A percentile compares a stretch with the other conserved stretches of the same genome.
Conservation (phyloP, 2,888 invertebrate genomes). For the Parasteatoda lunata region DNA sequence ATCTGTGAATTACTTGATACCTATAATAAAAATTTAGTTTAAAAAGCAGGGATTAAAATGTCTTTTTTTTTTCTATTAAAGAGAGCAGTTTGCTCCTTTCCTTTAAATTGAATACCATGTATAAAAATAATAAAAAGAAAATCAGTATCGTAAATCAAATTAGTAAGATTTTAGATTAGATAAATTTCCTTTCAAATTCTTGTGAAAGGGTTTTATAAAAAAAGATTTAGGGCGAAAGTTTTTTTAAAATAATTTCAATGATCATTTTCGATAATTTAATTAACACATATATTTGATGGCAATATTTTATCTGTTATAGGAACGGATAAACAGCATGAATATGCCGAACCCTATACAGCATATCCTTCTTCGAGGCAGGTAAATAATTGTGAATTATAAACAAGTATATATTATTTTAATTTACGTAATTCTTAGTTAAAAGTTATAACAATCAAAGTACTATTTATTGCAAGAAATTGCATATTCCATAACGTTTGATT, state of each 20-base stretch:
- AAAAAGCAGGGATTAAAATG: no score
- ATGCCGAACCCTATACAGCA: slow-evolving; percentile 65
- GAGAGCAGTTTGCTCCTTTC: no score
- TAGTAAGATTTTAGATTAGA: not conserved
- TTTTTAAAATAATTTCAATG: no score
- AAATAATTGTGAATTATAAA: slow-evolving; percentile 12
- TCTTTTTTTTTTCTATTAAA: no score
- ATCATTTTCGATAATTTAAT: no score
- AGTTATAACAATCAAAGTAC: no score
- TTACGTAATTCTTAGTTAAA: no score
- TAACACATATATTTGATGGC: not conserved
- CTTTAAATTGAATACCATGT: not conserved
- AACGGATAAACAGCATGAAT: slow-evolving; percentile 65
- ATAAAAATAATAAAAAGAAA: not conserved
- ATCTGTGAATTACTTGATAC: no score
- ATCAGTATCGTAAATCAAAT: not conserved
- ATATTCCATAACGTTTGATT: no score
- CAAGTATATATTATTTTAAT: not conserved
- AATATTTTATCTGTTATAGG: slow-evolving; percentile 27
- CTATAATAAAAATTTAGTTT: no score
- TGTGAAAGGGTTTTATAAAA: not conserved
- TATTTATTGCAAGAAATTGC: no score
- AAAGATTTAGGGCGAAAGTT: no score
- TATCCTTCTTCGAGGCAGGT: slow-evolving; percentile 65
- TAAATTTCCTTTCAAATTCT: not conserved